Conservation (phyloP, 2,888 invertebrate species). For the Callosobruchus maculatus region DNA sequence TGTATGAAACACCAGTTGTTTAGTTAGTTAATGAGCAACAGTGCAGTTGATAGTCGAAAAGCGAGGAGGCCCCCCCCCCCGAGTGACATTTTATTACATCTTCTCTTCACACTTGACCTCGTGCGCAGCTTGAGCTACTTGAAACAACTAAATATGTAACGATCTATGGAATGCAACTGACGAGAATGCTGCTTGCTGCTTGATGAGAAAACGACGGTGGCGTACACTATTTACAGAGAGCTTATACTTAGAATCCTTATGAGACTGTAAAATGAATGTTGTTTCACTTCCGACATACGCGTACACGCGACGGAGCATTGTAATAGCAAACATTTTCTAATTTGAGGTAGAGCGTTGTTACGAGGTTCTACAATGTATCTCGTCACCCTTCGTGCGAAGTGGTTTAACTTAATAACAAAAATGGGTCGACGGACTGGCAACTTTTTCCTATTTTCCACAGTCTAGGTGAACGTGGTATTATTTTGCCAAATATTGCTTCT, state of each 20-base stretch:
- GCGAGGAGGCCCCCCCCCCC: too few relatives aligned
- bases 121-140: not conserved
- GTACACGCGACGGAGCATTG: not conserved
- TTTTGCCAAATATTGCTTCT: too few relatives aligned
- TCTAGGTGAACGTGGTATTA: too few relatives aligned
- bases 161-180: not conserved
- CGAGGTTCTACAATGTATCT: too few relatives aligned
- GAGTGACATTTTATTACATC: not conserved
- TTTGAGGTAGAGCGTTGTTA: too few relatives aligned
- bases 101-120: not conserved
- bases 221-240: not conserved
- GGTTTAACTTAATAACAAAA: too few relatives aligned
- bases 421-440: too few relatives aligned
- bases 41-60: not conserved
- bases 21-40: not conserved
- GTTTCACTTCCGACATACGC: not conserved
- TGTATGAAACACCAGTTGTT: too few relatives aligned
- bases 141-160: not conserved
- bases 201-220: not conserved
- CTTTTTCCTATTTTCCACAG: too few relatives aligned
- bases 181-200: not conserved
- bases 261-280: not conserved
- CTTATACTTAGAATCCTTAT: not conserved
- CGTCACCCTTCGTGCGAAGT: too few relatives aligned
- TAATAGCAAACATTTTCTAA: too few relatives aligned